Evolutionary conservation across 2,797 vertebrate species (phyloP).

Genomic region (Coendou prehensilis): DNA sequence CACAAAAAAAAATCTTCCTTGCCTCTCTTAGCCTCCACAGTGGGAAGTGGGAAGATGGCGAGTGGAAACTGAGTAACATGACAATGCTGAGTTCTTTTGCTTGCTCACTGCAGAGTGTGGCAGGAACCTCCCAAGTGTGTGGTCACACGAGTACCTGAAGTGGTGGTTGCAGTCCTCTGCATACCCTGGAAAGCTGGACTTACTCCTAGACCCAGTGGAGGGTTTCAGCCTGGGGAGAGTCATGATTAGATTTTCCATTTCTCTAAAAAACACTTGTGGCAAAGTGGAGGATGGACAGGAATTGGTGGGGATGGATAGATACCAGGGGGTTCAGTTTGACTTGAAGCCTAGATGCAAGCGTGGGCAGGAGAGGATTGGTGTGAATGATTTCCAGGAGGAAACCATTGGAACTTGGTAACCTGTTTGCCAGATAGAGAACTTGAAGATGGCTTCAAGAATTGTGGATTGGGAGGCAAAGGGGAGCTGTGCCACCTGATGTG

Average conservation of each 20-base stretch:
- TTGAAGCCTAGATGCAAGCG: not conserved
- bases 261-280: not conserved
- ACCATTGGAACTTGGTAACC: not conserved
- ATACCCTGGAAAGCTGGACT: not conserved
- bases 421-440: not conserved
- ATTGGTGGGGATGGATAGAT: not conserved
- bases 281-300: not conserved
- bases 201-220: not conserved
- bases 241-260: constrained; percentile 34
- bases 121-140: not conserved
- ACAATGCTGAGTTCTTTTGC: not conserved
- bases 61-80: not conserved
- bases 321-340: not conserved
- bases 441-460: not conserved
- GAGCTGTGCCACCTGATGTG: not conserved
- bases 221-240: not conserved
- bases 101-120: not conserved
- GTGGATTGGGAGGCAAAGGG: not conserved
- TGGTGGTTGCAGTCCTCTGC: not conserved
- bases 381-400: not conserved
- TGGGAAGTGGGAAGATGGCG: not conserved
- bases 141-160: not conserved
- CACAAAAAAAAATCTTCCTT: not conserved
- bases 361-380: not conserved
- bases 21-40: not conserved